Conservation (phyloP, 2,113 vertebrate genomes). For the Rhadina sibilatrix region DNA sequence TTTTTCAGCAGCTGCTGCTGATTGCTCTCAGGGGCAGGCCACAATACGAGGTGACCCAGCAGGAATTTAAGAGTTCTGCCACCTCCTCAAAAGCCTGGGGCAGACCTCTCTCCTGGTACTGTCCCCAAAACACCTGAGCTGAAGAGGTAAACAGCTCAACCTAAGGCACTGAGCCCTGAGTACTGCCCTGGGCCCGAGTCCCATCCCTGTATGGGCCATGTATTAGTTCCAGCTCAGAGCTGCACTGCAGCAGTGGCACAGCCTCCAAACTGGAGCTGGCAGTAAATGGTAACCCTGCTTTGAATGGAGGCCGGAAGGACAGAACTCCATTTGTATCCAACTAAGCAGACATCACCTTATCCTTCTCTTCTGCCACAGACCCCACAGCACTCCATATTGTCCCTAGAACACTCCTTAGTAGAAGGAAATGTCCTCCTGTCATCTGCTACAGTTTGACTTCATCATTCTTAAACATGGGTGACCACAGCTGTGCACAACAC, state of each 20-base stretch:
- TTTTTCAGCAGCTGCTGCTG: neutral
- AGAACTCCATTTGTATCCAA: neutral
- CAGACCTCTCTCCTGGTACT: neutral
- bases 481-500: neutral
- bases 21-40: neutral
- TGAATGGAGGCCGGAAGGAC: neutral
- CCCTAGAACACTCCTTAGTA: neutral
- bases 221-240: neutral
- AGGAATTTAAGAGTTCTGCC: neutral
- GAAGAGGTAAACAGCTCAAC: neutral
- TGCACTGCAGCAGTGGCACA: accelerated
- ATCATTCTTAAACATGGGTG: accelerated
- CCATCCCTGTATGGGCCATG: no score
- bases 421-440: neutral
- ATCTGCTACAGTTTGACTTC: neutral
- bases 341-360: neutral
- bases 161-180: neutral
- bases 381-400: neutral
- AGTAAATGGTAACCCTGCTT: neutral
- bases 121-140: neutral
- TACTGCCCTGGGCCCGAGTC: neutral
- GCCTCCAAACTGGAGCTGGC: neutral
- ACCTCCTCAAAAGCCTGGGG: neutral
- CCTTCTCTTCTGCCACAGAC: neutral
- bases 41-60: accelerated